Conservation (phyloP, 2,888 invertebrate genomes). For the Carpatolechia fugitivella region DNA sequence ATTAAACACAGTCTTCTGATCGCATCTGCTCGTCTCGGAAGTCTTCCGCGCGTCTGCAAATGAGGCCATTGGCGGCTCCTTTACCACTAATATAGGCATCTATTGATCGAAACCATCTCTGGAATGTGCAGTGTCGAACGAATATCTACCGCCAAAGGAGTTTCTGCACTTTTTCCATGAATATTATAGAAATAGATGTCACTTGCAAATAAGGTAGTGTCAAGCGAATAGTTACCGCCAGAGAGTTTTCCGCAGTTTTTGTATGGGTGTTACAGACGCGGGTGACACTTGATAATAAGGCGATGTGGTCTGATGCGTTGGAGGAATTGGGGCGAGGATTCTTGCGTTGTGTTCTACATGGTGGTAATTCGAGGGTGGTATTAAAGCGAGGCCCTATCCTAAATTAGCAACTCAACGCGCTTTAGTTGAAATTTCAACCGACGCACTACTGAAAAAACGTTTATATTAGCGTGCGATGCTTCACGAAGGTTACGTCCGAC, state of each 20-base stretch:
- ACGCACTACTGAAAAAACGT: no score
- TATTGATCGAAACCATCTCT: not conserved
- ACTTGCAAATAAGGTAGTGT: not conserved
- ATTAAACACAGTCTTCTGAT: not conserved
- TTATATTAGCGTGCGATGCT: no score
- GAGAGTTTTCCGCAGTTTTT: not conserved
- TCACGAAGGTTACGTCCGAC: no score
- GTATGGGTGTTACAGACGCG: not conserved
- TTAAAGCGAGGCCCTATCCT: no score
- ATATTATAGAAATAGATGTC: not conserved
- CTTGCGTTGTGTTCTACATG: not conserved
- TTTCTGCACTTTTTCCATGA: not conserved
- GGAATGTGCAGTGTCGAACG: not conserved
- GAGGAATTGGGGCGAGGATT: conserved; percentile 1
- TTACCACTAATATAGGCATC: not conserved
- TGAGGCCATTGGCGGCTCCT: not conserved
- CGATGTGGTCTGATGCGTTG: conserved; percentile 1
- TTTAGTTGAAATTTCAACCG: no score
- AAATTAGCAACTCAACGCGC: no score
- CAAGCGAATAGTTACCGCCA: not conserved
- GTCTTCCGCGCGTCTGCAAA: conserved; percentile 1
- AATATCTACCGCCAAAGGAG: not conserved
- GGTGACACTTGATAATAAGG: conserved; percentile 16
- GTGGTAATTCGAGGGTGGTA: not conserved
- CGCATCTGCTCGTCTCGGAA: not conserved